A percentile compares a stretch with the other conserved stretches of the same genome.
Conservation (phyloP, 2,888 invertebrate genomes). For the Scrobipalpa atriplicella region DNA sequence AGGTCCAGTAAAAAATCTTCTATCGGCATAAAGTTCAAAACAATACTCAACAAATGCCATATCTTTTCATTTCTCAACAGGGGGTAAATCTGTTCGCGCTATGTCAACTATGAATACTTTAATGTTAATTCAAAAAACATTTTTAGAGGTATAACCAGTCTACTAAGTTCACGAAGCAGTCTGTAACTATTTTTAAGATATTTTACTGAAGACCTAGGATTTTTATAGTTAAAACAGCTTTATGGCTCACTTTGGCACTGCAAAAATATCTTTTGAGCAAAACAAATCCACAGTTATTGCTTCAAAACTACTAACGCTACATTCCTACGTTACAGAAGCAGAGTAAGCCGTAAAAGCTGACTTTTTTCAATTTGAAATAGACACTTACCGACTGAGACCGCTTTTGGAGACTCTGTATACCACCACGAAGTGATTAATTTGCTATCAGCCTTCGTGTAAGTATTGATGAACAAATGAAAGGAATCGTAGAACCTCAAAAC, state of each 20-base stretch:
- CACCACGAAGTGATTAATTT: constrained; percentile 38
- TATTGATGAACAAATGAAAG: constrained; percentile 32
- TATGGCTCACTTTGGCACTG: constrained; percentile 81
- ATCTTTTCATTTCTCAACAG: constrained; percentile 57
- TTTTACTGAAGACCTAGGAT: constrained; percentile 75
- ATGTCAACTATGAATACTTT: constrained; percentile 68
- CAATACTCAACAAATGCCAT: constrained; percentile 56
- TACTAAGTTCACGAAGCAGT: constrained; percentile 77
- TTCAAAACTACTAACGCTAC: constrained; percentile 51
- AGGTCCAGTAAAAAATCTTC: constrained; percentile 70
- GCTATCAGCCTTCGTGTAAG: constrained; percentile 42
- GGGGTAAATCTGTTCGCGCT: constrained; percentile 63
- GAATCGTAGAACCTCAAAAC: constrained; percentile 43
- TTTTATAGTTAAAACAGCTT: constrained; percentile 67
- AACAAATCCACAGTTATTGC: constrained; percentile 61
- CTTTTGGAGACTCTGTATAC: constrained; percentile 42
- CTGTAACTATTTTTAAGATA: constrained; percentile 70
- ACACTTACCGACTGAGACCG: constrained; percentile 48
- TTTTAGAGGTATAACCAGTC: constrained; percentile 78
- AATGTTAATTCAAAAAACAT: constrained; percentile 62
- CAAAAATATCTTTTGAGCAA: constrained; percentile 73
- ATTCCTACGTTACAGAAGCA: constrained; percentile 63
- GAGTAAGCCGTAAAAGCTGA: constrained; percentile 80
- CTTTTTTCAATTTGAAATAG: constrained; percentile 50
- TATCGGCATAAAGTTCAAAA: constrained; percentile 46